Evolutionary conservation across 2,888 invertebrate genomes (phyloP).

Genomic region (Agonopterix heracliana): DNA sequence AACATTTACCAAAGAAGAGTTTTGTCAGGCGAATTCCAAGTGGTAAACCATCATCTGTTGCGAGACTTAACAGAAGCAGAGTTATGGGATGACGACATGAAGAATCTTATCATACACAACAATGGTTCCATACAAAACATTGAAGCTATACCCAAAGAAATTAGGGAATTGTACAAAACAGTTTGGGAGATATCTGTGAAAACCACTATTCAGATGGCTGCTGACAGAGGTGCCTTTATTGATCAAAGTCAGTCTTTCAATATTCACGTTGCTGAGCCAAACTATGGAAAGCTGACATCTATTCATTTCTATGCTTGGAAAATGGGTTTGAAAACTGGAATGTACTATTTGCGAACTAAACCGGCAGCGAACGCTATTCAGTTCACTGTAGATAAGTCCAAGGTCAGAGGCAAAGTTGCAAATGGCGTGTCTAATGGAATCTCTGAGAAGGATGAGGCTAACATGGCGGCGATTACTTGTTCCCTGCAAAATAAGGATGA

Average conservation of each 20-base stretch:
- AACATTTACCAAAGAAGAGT: slow-evolving; percentile 97
- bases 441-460: slow-evolving; percentile 51
- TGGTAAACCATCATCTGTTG: slow-evolving; percentile 97
- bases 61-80: slow-evolving; percentile 93
- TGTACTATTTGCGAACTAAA: slow-evolving; percentile 98
- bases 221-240: slow-evolving; percentile 97
- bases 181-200: slow-evolving; percentile 98
- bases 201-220: slow-evolving; percentile 95
- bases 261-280: slow-evolving; percentile 96
- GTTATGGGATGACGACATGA: slow-evolving; percentile 97
- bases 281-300: slow-evolving; percentile 94
- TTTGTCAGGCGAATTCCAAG: slow-evolving; percentile 95
- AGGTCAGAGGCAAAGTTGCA: slow-evolving; percentile 33
- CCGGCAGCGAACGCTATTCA: slow-evolving; percentile 98
- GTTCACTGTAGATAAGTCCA: slow-evolving; percentile 95
- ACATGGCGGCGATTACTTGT: slow-evolving; percentile 88
- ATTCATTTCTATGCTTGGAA: slow-evolving; percentile 99
- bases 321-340: slow-evolving; percentile 97
- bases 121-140: slow-evolving; percentile 96
- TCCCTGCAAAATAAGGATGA: slow-evolving; percentile 92
- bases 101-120: slow-evolving; percentile 92
- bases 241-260: slow-evolving; percentile 99
- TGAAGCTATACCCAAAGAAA: slow-evolving; percentile 86
- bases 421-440: slow-evolving; percentile 19
- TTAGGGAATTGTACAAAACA: slow-evolving; percentile 94